Evolutionary conservation across 2,797 vertebrate species (phyloP), one percentile per base, ranked within the genome.

Genomic region (Poecile montanus): DNA sequence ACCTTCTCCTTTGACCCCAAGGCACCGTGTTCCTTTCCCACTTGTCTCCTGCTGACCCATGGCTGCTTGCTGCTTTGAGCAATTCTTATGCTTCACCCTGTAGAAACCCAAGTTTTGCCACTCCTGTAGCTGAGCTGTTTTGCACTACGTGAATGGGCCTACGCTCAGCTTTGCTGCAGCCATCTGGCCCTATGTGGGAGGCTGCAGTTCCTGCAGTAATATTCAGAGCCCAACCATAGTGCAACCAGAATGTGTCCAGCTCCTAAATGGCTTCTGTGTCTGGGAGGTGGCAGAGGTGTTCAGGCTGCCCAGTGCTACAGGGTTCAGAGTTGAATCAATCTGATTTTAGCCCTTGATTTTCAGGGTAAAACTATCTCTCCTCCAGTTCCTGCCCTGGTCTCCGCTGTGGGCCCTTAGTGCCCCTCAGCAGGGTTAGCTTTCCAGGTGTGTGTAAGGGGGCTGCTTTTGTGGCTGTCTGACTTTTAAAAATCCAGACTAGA

Each of bases 341-440:
- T 26, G 38, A 15, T 25, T 72, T 63, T 61, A 56, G 66, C 11
- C 21, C 26, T 30, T n/a, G 42, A 61, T 73, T 75, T 83, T 91
- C 27, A 54, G 54, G 25, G 25, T 16, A 84, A 58, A 88, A 26
- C 7, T 50, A 14, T 15, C 16, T n/a, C 8, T 13, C 15, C 6
- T 36, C 16, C 45, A 67, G 11, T 17, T 17, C 22, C 13, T 68
- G 18, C 17, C 27, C 5, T 1, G 6, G n/a, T 61, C 36, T 77
- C 42, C 0, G 0, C 21, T 1, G 0, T 32, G 36, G 27, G 17
- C 34, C 3, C 11, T 70, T 38, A 30, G 34, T 53, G n/a, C 27
- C 27, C 76, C 9, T 0, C 17, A 5, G 40, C 45, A 44, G 57
- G 18, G 47, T 54, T 65, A n/a, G 18, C 47, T 89, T 70, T 51